phyloP scores from a whole-genome alignment of 2,113 vertebrate genomes.

The Melanocharis versteri region DNA sequence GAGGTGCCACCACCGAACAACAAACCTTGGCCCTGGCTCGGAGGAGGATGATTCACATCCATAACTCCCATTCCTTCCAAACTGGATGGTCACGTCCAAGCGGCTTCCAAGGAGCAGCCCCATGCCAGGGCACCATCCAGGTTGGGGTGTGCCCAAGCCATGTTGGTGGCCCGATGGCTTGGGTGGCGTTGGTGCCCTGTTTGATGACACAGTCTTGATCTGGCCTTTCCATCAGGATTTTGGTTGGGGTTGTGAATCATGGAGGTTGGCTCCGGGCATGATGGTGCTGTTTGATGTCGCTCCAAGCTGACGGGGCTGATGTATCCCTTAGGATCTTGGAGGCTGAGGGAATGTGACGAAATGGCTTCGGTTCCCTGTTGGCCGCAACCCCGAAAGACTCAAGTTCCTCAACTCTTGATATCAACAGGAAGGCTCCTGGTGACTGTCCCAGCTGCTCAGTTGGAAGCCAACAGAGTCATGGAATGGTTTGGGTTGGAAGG shows the following conservation, averaged over 20 bases:
- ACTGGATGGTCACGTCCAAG: not conserved
- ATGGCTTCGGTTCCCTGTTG: not conserved
- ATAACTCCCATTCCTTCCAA: not conserved
- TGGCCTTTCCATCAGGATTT: not conserved
- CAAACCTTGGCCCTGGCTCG: not conserved
- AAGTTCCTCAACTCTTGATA: not conserved
- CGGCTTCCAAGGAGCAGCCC: not conserved
- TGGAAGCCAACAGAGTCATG: not conserved
- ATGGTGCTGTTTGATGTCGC: not conserved
- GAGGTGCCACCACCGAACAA: not conserved
- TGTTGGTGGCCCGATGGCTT: not conserved
- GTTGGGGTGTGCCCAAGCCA: not conserved
- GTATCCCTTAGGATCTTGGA: not conserved
- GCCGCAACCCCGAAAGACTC: not conserved
- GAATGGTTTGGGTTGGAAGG: not conserved
- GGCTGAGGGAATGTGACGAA: not conserved
- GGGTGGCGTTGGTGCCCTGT: not conserved
- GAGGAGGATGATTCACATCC: not conserved
- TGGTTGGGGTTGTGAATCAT: not conserved
- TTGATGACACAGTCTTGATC: not conserved
- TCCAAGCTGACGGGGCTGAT: not conserved
- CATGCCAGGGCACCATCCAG: not conserved
- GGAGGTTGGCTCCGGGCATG: fast-evolving
- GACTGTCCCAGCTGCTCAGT: not conserved
- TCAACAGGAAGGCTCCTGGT: not conserved